Conservation (phyloP, 2,113 vertebrate genomes). For the Calyptomena viridis region DNA sequence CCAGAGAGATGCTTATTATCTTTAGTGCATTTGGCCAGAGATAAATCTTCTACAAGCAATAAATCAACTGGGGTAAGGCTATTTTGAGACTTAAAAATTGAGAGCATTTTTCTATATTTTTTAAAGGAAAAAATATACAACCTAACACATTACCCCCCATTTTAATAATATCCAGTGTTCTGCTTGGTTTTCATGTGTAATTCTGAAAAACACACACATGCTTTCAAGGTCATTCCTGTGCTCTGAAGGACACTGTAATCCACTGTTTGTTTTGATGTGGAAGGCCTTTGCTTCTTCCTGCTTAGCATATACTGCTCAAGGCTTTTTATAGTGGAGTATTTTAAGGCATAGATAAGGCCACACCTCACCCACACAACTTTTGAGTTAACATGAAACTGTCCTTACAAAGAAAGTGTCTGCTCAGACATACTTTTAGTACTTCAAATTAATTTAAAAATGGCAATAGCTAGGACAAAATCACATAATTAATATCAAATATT, state of each 20-base stretch:
- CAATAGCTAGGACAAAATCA: not conserved
- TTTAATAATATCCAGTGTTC: not conserved
- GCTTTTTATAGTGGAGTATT: not conserved
- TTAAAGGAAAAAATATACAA: not conserved
- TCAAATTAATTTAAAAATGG: not conserved
- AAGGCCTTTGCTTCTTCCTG: not conserved
- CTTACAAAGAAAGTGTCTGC: not conserved
- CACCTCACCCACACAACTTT: not conserved
- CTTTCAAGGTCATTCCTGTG: not conserved
- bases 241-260: not conserved
- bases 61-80: constrained; percentile 88
- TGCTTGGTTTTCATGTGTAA: not conserved
- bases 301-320: not conserved
- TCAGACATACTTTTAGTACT: not conserved
- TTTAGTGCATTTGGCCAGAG: constrained; percentile 87
- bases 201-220: not conserved
- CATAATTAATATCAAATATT: not conserved
- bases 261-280: not conserved
- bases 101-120: not conserved
- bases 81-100: not conserved
- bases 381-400: not conserved
- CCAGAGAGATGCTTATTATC: constrained; percentile 91
- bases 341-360: not conserved
- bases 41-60: constrained; percentile 80
- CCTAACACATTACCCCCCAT: not conserved